Evolutionary conservation across 2,888 invertebrate genomes (phyloP).

Genomic region (Morpho achilles): DNA sequence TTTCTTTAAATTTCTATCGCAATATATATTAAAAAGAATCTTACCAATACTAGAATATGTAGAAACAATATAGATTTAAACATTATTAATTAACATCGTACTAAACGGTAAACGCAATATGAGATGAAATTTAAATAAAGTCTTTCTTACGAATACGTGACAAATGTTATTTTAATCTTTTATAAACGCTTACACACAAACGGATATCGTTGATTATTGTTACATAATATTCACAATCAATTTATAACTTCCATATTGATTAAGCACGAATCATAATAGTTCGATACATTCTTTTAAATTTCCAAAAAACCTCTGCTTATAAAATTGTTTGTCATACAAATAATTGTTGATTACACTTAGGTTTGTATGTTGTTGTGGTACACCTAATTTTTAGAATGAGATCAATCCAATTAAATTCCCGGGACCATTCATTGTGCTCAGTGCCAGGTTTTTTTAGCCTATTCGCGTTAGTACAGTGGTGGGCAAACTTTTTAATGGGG

Average conservation of each 20-base stretch:
- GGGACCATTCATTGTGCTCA: too few species aligned
- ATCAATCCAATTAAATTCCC: too few species aligned
- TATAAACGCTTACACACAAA: constrained; percentile 13
- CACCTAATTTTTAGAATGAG: too few species aligned
- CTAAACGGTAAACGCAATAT: constrained; percentile 1
- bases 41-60: constrained; percentile 17
- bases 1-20: neutral
- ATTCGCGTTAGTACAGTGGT: too few species aligned
- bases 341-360: too few species aligned
- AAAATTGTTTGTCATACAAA: too few species aligned
- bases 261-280: constrained; percentile 5
- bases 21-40: constrained; percentile 4
- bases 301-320: neutral
- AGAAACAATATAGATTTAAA: constrained; percentile 13
- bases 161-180: constrained; percentile 23
- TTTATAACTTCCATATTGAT: constrained; percentile 6
- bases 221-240: constrained; percentile 3
- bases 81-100: constrained; percentile 19
- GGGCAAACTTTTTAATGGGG: too few species aligned
- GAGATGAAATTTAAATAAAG: constrained; percentile 22
- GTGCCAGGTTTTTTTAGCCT: too few species aligned
- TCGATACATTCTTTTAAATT: neutral
- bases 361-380: too few species aligned
- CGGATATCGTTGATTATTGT: constrained; percentile 6
- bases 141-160: constrained; percentile 39